These are phyloP conservation scores for Anaspis maculata DNA, from an alignment of 2,888 invertebrate species.

Conservation along the genomic window DNA sequence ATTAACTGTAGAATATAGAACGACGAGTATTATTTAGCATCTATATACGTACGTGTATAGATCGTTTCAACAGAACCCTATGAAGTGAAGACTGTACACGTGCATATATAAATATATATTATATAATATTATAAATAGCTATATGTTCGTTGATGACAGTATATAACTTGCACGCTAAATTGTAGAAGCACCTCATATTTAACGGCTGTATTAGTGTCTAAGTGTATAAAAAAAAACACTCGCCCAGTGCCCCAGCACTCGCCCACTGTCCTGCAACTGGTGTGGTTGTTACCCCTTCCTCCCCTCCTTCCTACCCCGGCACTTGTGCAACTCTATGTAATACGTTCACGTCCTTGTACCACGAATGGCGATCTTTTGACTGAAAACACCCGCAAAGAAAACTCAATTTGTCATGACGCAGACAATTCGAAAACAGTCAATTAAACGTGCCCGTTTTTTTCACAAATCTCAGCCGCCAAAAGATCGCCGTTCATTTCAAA, in stretches of 20 bases:
- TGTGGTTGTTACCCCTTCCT: conserved; percentile 14
- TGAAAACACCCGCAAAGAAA: too few relatives aligned
- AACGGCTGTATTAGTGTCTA: conserved; percentile 42
- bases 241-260: conserved; percentile 26
- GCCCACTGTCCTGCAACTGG: conserved; percentile 16
- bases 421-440: too few relatives aligned
- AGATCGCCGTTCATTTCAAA: too few relatives aligned
- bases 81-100: too few relatives aligned
- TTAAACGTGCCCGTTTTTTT: too few relatives aligned
- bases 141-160: conserved; percentile 39
- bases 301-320: conserved; percentile 5
- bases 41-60: conserved; percentile 29
- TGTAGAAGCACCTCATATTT: conserved; percentile 41
- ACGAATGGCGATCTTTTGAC: too few relatives aligned
- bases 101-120: too few relatives aligned
- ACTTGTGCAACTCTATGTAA: conserved; percentile 18
- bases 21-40: conserved; percentile 39
- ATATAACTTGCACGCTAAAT: conserved; percentile 38
- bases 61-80: conserved; percentile 15
- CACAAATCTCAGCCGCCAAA: too few relatives aligned
- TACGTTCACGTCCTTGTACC: conserved; percentile 19
- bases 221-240: conserved; percentile 40
- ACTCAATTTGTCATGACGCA: too few relatives aligned
- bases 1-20: conserved; percentile 31
- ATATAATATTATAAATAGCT: conserved; percentile 33